These are phyloP conservation scores for Drosophila biarmipes DNA, from an alignment of 1,140 invertebrate species.

Conservation along the genomic window DNA sequence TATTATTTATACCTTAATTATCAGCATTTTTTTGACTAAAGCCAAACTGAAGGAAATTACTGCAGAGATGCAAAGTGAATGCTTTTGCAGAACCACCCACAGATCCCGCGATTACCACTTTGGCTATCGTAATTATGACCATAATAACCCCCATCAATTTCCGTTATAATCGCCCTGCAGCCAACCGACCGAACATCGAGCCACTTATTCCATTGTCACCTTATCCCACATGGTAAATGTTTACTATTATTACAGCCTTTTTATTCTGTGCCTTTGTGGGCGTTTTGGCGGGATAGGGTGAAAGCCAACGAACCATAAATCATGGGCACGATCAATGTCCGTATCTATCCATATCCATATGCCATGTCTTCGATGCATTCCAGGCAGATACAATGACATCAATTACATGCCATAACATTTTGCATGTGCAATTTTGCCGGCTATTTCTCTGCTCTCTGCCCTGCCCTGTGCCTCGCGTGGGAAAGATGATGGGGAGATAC, in stretches of 20 bases:
- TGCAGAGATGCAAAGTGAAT: conserved; percentile 5
- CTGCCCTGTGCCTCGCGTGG: neutral
- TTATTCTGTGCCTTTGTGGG: conserved; percentile 17
- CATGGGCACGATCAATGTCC: conserved; percentile 62
- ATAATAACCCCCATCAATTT: conserved; percentile 63
- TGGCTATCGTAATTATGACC: conserved; percentile 52
- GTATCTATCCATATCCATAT: conserved; percentile 47
- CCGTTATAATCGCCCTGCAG: conserved; percentile 52
- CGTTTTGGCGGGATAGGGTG: neutral
- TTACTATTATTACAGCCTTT: conserved; percentile 48
- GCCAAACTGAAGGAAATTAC: neutral
- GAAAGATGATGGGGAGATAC: neutral
- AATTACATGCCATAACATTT: conserved; percentile 68
- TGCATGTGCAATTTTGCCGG: conserved; percentile 51
- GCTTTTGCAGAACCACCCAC: conserved; percentile 16
- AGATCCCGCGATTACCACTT: conserved; percentile 10
- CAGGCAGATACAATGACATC: conserved; percentile 61
- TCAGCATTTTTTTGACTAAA: neutral
- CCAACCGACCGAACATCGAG: conserved; percentile 32
- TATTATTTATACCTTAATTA: neutral
- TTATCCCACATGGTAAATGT: conserved; percentile 40
- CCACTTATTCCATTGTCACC: conserved; percentile 66
- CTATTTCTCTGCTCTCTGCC: neutral
- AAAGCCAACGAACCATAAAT: conserved; percentile 65
- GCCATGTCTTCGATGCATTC: conserved; percentile 52